These are phyloP conservation scores for Chrysogorgia sp. DNA, from an alignment of 92 coral and sea anemone species.

Conservation along the genomic window DNA sequence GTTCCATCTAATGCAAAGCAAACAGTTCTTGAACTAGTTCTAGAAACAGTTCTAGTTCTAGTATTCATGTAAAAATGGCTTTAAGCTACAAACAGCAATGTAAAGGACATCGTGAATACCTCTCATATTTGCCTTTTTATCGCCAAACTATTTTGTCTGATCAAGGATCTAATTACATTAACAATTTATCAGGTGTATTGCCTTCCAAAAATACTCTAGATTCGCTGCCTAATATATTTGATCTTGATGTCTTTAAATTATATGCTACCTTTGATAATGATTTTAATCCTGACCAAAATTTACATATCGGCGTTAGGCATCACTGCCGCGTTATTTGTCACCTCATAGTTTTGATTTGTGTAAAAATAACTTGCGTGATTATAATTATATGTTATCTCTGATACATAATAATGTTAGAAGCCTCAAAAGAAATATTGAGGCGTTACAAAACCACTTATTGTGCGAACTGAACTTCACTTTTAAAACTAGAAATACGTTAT, in stretches of 20 bases:
- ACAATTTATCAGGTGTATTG: slow-evolving; percentile 4
- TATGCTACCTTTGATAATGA: slow-evolving; percentile 17
- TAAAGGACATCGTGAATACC: neutral
- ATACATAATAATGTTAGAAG: slow-evolving; percentile 2
- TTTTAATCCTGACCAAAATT: slow-evolving; percentile 8
- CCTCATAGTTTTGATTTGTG: slow-evolving; percentile 6
- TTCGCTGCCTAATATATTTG: slow-evolving; percentile 14
- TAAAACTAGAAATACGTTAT: no score
- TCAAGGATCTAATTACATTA: neutral
- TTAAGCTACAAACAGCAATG: neutral
- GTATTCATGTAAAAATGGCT: no score
- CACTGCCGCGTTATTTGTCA: slow-evolving; percentile 10
- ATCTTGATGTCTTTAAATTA: neutral
- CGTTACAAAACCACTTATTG: slow-evolving; percentile 6
- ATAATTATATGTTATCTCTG: neutral
- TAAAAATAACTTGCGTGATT: neutral
- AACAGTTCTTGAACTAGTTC: no score
- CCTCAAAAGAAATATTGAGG: slow-evolving; percentile 6
- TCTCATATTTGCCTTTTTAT: neutral
- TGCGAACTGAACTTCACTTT: neutral
- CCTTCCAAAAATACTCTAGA: slow-evolving; percentile 18
- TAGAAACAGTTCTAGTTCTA: no score
- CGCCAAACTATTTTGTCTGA: neutral
- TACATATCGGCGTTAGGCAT: slow-evolving; percentile 9
- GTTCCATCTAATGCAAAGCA: no score